Evolutionary conservation across 2,888 invertebrate species (phyloP), one percentile per base, ranked within the genome.

Genomic region (Lacanobia wlatinum): DNA sequence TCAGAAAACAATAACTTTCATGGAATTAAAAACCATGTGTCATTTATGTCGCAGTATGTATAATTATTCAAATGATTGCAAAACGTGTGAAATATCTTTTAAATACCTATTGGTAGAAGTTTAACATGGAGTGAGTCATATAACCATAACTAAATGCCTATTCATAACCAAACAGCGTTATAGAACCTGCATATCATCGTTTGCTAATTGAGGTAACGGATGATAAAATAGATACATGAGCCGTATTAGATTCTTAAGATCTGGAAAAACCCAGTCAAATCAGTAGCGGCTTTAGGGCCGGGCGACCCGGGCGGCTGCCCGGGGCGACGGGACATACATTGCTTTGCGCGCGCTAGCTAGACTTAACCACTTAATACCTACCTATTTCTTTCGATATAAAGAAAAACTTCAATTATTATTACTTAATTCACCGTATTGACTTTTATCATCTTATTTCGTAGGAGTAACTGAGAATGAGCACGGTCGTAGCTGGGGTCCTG

Each of bases 61-160:
- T 68, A 6, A 38, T n/a, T 46, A 40, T 48, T 55, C 8, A 40
- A 64, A 40, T 48, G 0, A 46, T 69, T 76, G 10, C 60, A 46
- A 69, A 70, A 76, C 50, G 8, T 70, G 55, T 76, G 74, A 55
- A 61, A 58, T 70, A 70, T 46, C 1, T 14, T 76, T 46, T 21
- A 18, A 38, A 38, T 0, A n/a, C n/a, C n/a, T n/a, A 40, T 21
- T 70, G 18, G 40, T 8, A n/a, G 38, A 52, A 28, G 46, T 23
- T 76, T 43, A 48, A 43, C 53, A 61, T 28, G 9, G 43, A 23
- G 8, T 70, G 46, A 70, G 50, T 77, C 61, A 59, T 52, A 53
- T 28, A 1, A 40, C 0, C 8, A 21, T 59, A 38, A 48, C 38
- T 48, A 53, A 34, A 48, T 52, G 28, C 10, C 8, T 58, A 67